Percentiles rank a stretch among this genome's conserved stretches.
phyloP scores from a whole-genome alignment of 2,797 vertebrate genomes.

The Eutrigla gurnardus region DNA sequence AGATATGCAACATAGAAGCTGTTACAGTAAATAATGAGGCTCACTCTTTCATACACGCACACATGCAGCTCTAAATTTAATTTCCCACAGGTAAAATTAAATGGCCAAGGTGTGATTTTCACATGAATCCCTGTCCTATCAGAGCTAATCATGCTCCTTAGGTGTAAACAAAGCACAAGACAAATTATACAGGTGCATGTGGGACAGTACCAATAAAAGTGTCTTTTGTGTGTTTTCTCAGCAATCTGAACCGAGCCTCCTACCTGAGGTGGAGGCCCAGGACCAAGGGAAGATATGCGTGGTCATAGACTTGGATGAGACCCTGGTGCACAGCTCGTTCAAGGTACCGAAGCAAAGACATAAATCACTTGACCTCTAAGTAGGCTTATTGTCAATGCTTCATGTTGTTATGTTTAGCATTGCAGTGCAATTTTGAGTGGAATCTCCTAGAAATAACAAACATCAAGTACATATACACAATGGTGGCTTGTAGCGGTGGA shows the following conservation, averaged over 20 bases:
- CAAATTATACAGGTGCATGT: not conserved
- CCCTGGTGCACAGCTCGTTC: constrained; percentile 91
- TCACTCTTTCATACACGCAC: not conserved
- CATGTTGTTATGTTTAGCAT: not conserved
- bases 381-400: not conserved
- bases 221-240: constrained; percentile 62
- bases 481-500: not conserved
- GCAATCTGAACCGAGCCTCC: constrained; percentile 85
- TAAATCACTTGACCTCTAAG: too few relatives aligned
- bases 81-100: constrained; percentile 48
- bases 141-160: not conserved
- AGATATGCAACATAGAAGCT: constrained; percentile 19
- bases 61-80: constrained; percentile 10
- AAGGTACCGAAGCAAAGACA: constrained; percentile 81
- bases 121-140: constrained; percentile 4
- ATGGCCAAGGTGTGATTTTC: not conserved
- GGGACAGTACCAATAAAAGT: not conserved
- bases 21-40: constrained; percentile 20
- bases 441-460: constrained; percentile 6
- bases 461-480: not conserved
- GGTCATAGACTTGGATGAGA: constrained; percentile 93
- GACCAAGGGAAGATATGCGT: constrained; percentile 91
- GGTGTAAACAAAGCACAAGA: not conserved
- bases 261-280: constrained; percentile 87
- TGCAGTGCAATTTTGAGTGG: not conserved